A percentile compares a stretch with the other conserved stretches of the same genome.
Evolutionary conservation across 2,888 invertebrate species (phyloP).

Genomic region (Rutpela maculata): DNA sequence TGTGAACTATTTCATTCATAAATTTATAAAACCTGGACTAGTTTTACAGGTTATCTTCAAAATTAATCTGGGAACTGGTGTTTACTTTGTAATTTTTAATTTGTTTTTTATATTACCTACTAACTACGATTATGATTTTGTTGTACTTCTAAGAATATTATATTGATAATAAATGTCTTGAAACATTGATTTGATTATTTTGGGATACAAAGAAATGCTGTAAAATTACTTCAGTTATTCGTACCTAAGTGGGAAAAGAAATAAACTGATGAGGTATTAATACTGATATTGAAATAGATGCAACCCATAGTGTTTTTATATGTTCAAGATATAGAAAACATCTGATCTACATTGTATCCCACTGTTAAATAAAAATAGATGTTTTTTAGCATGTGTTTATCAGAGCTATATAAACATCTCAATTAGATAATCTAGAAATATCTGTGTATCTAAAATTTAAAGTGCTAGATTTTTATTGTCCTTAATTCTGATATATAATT

Average conservation of each 20-base stretch:
- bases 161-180: conserved; percentile 43
- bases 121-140: conserved; percentile 25
- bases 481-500: neutral
- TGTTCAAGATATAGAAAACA: neutral
- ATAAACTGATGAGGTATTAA: too few species aligned
- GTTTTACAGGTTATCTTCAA: conserved; percentile 21
- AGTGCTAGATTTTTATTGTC: neutral
- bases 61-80: conserved; percentile 36
- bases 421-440: neutral
- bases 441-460: neutral
- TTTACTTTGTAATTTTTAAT: conserved; percentile 32
- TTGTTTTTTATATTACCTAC: conserved; percentile 17
- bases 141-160: conserved; percentile 33
- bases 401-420: neutral
- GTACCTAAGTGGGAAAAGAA: too few species aligned
- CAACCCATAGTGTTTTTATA: neutral
- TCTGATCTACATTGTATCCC: neutral
- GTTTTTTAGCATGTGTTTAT: conserved; percentile 2
- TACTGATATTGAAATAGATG: too few species aligned
- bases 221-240: neutral
- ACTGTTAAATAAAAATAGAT: neutral
- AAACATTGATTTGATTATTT: conserved; percentile 19
- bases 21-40: conserved; percentile 22
- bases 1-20: conserved; percentile 14
- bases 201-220: neutral